A percentile compares a stretch with the other conserved stretches of the same genome.
Conservation (phyloP, 2,888 invertebrate genomes). For the Tenthredo scrophulariae region DNA sequence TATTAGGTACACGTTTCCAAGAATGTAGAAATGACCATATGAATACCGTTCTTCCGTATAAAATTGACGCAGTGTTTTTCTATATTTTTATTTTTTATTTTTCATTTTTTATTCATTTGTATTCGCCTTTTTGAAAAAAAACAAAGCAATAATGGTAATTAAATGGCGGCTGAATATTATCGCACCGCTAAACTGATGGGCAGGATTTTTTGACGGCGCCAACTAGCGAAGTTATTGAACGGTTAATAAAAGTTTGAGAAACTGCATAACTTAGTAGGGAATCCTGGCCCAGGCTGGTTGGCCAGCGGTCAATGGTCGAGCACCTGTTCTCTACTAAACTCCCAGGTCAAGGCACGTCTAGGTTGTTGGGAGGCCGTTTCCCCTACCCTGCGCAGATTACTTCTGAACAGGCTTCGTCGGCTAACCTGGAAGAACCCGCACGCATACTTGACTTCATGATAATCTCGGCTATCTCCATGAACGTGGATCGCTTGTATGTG, state of each 20-base stretch:
- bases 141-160: not conserved
- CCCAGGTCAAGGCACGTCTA: conserved; percentile 76
- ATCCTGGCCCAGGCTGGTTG: conserved; percentile 59
- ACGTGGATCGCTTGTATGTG: not conserved
- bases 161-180: conserved; percentile 33
- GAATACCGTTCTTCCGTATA: not conserved
- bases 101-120: not conserved
- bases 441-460: conserved; percentile 41
- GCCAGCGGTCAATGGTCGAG: conserved; percentile 70
- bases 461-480: conserved; percentile 18
- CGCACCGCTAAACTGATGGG: conserved; percentile 18
- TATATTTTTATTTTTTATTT: not conserved
- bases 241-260: conserved; percentile 50
- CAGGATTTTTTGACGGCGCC: conserved; percentile 4
- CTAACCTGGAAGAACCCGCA: conserved; percentile 39
- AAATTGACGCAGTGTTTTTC: not conserved
- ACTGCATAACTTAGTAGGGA: conserved; percentile 70
- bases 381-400: conserved; percentile 61
- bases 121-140: not conserved
- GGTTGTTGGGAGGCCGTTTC: conserved; percentile 76
- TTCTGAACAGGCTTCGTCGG: conserved; percentile 33
- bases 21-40: not conserved
- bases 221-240: conserved; percentile 35
- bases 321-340: conserved; percentile 73
- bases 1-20: not conserved